These are phyloP conservation scores for Anticlea derivata DNA, from an alignment of 2,888 invertebrate genomes.

Conservation along the genomic window DNA sequence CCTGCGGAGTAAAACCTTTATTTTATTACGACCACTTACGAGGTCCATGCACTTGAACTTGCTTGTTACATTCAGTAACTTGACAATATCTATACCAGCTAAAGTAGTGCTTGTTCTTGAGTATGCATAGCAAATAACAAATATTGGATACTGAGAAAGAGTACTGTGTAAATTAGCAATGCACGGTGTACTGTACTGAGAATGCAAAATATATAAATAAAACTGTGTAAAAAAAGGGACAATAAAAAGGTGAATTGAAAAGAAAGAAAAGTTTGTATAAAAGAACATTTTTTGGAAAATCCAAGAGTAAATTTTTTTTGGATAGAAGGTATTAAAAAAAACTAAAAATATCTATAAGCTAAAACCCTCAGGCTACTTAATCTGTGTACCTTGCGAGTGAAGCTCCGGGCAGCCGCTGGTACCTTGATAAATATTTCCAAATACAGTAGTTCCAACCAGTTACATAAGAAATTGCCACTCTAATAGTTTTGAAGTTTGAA, in stretches of 20 bases:
- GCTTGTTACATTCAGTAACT: constrained; percentile 20
- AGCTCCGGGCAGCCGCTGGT: too few species aligned
- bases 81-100: neutral
- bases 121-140: neutral
- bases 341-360: too few species aligned
- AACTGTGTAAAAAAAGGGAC: too few species aligned
- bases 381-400: too few species aligned
- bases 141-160: constrained; percentile 9
- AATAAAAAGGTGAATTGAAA: too few species aligned
- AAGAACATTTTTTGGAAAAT: too few species aligned
- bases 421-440: constrained; percentile 2
- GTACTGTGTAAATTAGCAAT: neutral
- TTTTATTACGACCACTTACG: constrained; percentile 65
- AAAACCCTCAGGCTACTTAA: too few species aligned
- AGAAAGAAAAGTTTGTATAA: too few species aligned
- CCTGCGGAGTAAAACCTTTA: constrained; percentile 62
- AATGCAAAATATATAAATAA: too few species aligned
- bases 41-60: constrained; percentile 63
- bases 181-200: constrained; percentile 4
- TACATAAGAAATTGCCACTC: constrained; percentile 48
- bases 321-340: too few species aligned
- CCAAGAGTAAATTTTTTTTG: too few species aligned
- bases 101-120: neutral
- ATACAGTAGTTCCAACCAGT: constrained; percentile 1
- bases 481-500: constrained; percentile 50